Evolutionary conservation across 2,888 invertebrate genomes (phyloP).

Genomic region (Noctua janthina): DNA sequence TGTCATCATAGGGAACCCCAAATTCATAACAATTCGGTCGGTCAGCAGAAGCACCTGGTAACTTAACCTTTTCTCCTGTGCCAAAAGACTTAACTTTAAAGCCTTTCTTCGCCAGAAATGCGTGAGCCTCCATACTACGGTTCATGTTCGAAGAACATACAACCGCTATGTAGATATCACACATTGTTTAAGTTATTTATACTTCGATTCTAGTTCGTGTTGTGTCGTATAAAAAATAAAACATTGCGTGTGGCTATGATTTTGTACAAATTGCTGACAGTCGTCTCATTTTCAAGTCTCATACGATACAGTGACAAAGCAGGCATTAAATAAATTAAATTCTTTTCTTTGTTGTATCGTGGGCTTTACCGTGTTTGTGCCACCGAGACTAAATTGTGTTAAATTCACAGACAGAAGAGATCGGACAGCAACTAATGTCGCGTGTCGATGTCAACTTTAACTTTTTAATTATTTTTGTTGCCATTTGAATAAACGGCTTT

Average conservation of each 20-base stretch:
- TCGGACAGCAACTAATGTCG: slow-evolving; percentile 4
- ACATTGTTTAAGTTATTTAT: slow-evolving; percentile 69
- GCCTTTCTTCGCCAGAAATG: slow-evolving; percentile 98
- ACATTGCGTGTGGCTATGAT: slow-evolving; percentile 42
- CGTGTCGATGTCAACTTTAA: slow-evolving; percentile 27
- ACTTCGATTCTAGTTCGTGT: slow-evolving; percentile 23
- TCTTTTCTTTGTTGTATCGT: slow-evolving; percentile 14
- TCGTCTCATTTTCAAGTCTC: slow-evolving; percentile 37
- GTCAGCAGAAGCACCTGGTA: slow-evolving; percentile 98
- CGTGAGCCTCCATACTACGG: slow-evolving; percentile 99
- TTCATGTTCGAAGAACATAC: slow-evolving; percentile 99
- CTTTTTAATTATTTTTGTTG: slow-evolving; percentile 1
- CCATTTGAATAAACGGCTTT: neutral
- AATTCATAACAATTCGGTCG: slow-evolving; percentile 99
- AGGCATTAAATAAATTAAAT: slow-evolving; percentile 3
- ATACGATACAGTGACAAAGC: neutral
- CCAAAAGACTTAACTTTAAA: slow-evolving; percentile 98
- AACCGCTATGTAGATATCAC: slow-evolving; percentile 95
- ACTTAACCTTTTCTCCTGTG: slow-evolving; percentile 98
- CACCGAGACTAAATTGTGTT: neutral
- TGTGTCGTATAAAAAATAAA: slow-evolving; percentile 25
- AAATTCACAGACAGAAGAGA: neutral
- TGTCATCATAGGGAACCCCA: slow-evolving; percentile 98
- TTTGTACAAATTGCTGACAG: slow-evolving; percentile 18
- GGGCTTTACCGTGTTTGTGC: neutral